Evolutionary conservation across 2,888 invertebrate genomes (phyloP).

Genomic region (Watsonalla binaria): DNA sequence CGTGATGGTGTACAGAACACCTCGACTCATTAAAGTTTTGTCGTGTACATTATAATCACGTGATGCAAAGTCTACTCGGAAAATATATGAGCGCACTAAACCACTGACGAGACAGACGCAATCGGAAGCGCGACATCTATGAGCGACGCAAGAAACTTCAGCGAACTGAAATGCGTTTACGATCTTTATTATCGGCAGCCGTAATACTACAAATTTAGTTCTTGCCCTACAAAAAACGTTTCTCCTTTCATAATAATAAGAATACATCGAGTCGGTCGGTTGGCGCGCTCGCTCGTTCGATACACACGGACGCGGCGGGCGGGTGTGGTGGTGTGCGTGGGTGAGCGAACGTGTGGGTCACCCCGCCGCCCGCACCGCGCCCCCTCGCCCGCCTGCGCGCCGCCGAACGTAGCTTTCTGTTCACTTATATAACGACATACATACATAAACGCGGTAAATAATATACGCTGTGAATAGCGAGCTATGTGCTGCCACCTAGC

Average conservation of each 20-base stretch:
- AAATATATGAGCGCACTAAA: slow-evolving; percentile 29
- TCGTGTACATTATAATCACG: slow-evolving; percentile 28
- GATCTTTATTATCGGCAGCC: slow-evolving; percentile 73
- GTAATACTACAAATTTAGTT: slow-evolving; percentile 78
- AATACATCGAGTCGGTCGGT: slow-evolving; percentile 79
- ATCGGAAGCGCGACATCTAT: slow-evolving; percentile 71
- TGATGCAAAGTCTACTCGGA: slow-evolving; percentile 30
- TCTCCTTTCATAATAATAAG: slow-evolving; percentile 80
- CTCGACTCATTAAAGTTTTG: slow-evolving; percentile 23
- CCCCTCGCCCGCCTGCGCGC: slow-evolving; percentile 25
- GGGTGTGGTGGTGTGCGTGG: slow-evolving; percentile 38
- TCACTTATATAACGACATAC: slow-evolving; percentile 75
- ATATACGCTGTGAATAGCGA: slow-evolving; percentile 72
- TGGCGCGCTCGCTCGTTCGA: slow-evolving; percentile 72
- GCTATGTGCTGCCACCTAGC: slow-evolving; percentile 77
- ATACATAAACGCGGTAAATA: slow-evolving; percentile 71
- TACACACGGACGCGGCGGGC: slow-evolving; percentile 57
- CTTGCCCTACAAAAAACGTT: slow-evolving; percentile 79
- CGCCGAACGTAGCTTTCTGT: slow-evolving; percentile 71
- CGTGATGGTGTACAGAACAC: too few relatives aligned
- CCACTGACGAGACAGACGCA: slow-evolving; percentile 13
- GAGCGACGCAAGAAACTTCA: slow-evolving; percentile 66
- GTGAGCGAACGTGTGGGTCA: slow-evolving; percentile 24
- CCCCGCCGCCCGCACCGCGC: slow-evolving; percentile 14
- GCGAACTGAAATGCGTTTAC: slow-evolving; percentile 72